phyloP scores from a whole-genome alignment of 2,888 invertebrate genomes.

The Osmoderma eremita region DNA sequence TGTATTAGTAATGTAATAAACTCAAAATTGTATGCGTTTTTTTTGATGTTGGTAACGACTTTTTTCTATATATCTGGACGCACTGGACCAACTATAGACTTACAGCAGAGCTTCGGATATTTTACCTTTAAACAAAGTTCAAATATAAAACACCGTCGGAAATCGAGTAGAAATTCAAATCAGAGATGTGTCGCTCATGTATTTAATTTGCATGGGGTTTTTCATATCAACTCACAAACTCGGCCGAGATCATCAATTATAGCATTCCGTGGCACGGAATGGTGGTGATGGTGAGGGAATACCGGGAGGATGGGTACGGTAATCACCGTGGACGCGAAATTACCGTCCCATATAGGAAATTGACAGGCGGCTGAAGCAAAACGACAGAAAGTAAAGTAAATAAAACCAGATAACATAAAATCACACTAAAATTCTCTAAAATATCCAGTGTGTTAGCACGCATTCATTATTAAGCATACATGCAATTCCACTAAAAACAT shows the following conservation, averaged over 20 bases:
- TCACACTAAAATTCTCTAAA: constrained; percentile 60
- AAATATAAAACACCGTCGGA: neutral
- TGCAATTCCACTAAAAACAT: constrained; percentile 64
- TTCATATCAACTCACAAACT: constrained; percentile 30
- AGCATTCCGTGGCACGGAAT: constrained; percentile 20
- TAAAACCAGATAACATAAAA: constrained; percentile 58
- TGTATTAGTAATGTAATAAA: too few relatives aligned
- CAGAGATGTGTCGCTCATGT: constrained; percentile 22
- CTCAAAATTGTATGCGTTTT: too few relatives aligned
- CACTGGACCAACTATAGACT: too few relatives aligned
- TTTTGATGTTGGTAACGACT: too few relatives aligned
- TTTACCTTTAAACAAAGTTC: too few relatives aligned
- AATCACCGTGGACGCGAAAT: constrained; percentile 28
- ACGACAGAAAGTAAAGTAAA: constrained; percentile 51
- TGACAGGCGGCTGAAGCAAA: constrained; percentile 34
- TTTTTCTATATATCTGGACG: too few relatives aligned
- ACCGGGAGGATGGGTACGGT: constrained; percentile 1
- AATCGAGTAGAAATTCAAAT: constrained; percentile 30
- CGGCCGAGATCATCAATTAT: constrained; percentile 32
- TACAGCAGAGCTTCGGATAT: too few relatives aligned
- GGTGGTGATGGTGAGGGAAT: neutral
- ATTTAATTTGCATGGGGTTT: constrained; percentile 35
- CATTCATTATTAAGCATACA: constrained; percentile 62
- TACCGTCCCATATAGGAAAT: constrained; percentile 34
- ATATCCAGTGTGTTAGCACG: constrained; percentile 58